Conservation (phyloP, 2,113 vertebrate genomes). For the Myocastor coypus region DNA sequence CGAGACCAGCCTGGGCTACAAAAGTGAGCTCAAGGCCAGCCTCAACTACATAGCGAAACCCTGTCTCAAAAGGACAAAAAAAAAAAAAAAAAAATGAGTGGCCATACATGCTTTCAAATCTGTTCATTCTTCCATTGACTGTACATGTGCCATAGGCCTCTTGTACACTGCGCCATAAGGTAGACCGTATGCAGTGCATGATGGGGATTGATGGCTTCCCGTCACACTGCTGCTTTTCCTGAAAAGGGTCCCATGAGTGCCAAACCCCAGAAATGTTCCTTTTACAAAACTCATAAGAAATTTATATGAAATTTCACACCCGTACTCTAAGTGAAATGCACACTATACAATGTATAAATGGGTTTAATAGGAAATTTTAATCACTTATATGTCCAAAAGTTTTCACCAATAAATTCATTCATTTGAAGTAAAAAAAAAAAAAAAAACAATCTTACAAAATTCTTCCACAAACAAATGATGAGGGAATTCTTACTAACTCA, state of each 20-base stretch:
- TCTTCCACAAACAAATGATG: not conserved
- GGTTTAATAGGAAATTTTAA: not conserved
- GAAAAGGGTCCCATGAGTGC: not conserved
- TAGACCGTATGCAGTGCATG: not conserved
- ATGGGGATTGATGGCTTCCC: not conserved
- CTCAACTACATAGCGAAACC: too few relatives aligned
- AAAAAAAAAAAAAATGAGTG: too few relatives aligned
- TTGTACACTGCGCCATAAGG: not conserved
- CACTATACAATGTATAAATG: not conserved
- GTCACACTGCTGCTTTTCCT: not conserved
- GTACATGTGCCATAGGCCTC: not conserved
- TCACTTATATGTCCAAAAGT: not conserved
- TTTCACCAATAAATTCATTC: not conserved
- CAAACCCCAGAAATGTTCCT: not conserved
- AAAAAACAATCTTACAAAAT: not conserved
- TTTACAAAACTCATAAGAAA: not conserved
- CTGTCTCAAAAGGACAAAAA: too few relatives aligned
- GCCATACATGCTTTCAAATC: not conserved
- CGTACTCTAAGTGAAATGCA: not conserved
- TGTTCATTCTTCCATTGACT: not conserved
- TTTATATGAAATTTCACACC: not conserved
- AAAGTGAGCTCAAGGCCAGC: too few relatives aligned
- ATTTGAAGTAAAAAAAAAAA: not conserved
- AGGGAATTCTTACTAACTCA: not conserved
- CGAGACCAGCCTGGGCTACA: too few relatives aligned